phyloP scores from a whole-genome alignment of 2,113 vertebrate genomes.

The Cervus canadensis region DNA sequence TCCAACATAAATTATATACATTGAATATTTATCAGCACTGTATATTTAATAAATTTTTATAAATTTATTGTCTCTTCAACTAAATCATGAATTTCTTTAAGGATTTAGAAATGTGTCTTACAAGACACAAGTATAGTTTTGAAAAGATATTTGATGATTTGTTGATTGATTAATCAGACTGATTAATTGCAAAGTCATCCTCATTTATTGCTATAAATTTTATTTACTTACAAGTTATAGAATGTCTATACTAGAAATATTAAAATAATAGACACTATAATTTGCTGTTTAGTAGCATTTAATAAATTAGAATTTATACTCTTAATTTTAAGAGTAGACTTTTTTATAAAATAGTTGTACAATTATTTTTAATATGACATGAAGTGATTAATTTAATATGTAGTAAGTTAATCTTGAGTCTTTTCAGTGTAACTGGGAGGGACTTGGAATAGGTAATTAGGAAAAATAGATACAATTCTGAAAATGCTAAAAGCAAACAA shows the following conservation, averaged over 20 bases:
- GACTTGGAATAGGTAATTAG: not conserved
- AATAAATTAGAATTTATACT: not conserved
- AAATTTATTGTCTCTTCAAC: not conserved
- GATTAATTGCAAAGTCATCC: not conserved
- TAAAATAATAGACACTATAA: not conserved
- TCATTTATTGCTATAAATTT: not conserved
- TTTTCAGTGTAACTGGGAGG: not conserved
- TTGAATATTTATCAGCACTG: not conserved
- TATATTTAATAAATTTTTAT: not conserved
- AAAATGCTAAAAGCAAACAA: not conserved
- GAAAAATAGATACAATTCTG: not conserved
- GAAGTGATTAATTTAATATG: not conserved
- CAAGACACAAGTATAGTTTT: not conserved
- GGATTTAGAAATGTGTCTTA: not conserved
- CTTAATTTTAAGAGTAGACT: not conserved
- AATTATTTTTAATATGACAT: not conserved
- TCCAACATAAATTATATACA: not conserved
- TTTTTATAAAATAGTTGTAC: not conserved
- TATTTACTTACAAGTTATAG: not conserved
- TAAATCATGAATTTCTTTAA: not conserved
- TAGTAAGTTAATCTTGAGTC: not conserved
- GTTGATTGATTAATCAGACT: not conserved
- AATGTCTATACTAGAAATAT: not conserved
- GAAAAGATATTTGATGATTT: not conserved
- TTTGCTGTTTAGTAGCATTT: not conserved